Evolutionary conservation across 2,888 invertebrate species (phyloP), one percentile per base, ranked within the genome.

Genomic region (Papilio protenor): DNA sequence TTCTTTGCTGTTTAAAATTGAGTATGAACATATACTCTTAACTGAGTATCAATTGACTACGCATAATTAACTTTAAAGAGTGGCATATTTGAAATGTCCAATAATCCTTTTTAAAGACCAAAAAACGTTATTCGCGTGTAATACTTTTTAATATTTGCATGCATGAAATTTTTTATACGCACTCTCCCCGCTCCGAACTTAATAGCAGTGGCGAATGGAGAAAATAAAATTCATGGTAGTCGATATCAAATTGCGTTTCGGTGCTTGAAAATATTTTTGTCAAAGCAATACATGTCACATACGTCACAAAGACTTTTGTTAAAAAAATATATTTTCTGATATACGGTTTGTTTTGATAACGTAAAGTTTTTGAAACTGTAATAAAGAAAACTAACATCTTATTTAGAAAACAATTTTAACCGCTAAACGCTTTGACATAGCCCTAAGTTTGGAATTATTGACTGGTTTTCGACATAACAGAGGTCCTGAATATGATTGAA

Each of bases 171-270:
- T 77, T 77, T 77, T 73, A 45, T 33, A 40, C 64, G 45, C 69
- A 59, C 52, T 40, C 72, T 52, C 72, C 47, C 64, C 64, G 74
- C 70, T 74, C 64, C 18, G 23, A 69, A 73, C 77, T 77, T 77
- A 77, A 73, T 77, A 77, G 47, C 73, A 69, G 40, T 52, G 70
- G 61, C 59, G 74, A 77, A 74, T 70, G 77, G 70, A 77, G 69
- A 74, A 77, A 77, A 77, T 77, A 74, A 74, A 77, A 77, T 74
- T 74, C 74, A 61, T 18, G 61, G 77, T 74, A 77, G 77, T 70
- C 70, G 77, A 77, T 74, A 77, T 74, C 61, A 77, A 77, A 77
- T 77, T 77, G 74, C 77, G 59, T 77, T 69, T 77, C 77, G 73
- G 52, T 73, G 77, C 73, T 77, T 73, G 77, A 59, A 77, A 77